Base-by-base conservation (phyloP, 2,113 vertebrate genomes). In the Alectura lathami region DNA sequence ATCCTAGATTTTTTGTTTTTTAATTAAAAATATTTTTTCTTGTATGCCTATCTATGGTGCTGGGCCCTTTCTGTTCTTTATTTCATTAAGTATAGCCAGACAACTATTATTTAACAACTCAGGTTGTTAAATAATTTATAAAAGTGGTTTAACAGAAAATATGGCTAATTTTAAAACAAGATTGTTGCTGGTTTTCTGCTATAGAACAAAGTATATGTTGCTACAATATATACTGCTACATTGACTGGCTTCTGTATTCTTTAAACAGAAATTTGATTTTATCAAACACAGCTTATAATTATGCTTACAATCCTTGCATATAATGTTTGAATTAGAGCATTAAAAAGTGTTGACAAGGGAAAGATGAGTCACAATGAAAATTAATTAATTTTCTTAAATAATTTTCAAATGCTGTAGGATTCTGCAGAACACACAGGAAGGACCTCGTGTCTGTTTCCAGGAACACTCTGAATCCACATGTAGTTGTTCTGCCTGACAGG, bases 1-100 rank as follows among this genome's bases (percentile, higher is more conserved):
- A 69, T 93, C n/a, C 89, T 83, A 32, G 69, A 36, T 68, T 95
- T 57, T 83, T 80, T 9, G 29, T 87, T 85, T 94, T 86, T 83
- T 40, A 94, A 94, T 56, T 89, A 77, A 96, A 86, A 42, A 53
- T 63, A 5, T 27, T 93, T 91, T 85, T 93, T 43, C 86, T 68
- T 92, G 36, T 95, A 40, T 94, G 62, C 78, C 78, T 88, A 17
- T 51, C 78, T 88, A 17, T 51, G 11, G 21, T 60, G 16, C 42
- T 60, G 9, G 16, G 13, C 67, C 51, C 42, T 75, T 92, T 70
- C 60, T 86, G 47, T 85, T 86, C 26, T 86, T 78, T 72, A 64
- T 91, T 92, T 96, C 75, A 68, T 75, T 36, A 93, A 77, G 38
- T 8, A 47, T 26, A 87, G 12, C 30, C 43, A 88, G 18, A 22